Evolutionary conservation across 2,797 vertebrate species (phyloP).

Genomic region (Arrhamphus sclerolepis): DNA sequence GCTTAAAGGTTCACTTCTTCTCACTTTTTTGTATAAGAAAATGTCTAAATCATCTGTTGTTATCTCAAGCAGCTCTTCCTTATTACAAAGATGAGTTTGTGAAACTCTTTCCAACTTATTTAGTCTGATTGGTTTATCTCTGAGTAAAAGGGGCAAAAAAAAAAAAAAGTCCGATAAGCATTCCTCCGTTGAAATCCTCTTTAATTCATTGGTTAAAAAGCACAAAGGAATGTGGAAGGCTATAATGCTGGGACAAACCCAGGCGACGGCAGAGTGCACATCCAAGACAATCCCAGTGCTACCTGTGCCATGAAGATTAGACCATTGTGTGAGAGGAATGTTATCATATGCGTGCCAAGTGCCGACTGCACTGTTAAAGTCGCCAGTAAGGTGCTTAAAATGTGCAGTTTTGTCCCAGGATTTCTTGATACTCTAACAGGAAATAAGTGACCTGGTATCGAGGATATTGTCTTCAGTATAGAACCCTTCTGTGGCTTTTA

Average conservation of each 20-base stretch:
- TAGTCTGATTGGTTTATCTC: slow-evolving; percentile 82
- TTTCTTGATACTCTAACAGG: slow-evolving; percentile 78
- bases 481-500: slow-evolving; percentile 64
- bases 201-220: slow-evolving; percentile 83
- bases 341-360: slow-evolving; percentile 81
- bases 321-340: slow-evolving; percentile 78
- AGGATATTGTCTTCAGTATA: slow-evolving; percentile 66
- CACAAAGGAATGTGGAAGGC: slow-evolving; percentile 81
- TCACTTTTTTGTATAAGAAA: slow-evolving; percentile 76
- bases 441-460: slow-evolving; percentile 76
- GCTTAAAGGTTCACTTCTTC: slow-evolving; percentile 79
- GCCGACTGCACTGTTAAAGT: slow-evolving; percentile 77
- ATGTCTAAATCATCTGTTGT: slow-evolving; percentile 81
- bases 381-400: slow-evolving; percentile 83
- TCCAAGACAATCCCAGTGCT: slow-evolving; percentile 84
- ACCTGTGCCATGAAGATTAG: slow-evolving; percentile 86
- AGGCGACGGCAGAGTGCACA: slow-evolving; percentile 78
- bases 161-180: slow-evolving; percentile 68
- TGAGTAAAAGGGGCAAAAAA: slow-evolving; percentile 56
- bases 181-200: slow-evolving; percentile 80
- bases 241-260: slow-evolving; percentile 82
- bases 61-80: slow-evolving; percentile 80
- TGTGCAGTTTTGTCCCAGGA: slow-evolving; percentile 78
- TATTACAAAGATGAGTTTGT: slow-evolving; percentile 79
- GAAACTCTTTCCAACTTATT: slow-evolving; percentile 82